Evolutionary conservation across 2,797 vertebrate genomes (phyloP), one percentile per base, ranked within the genome.

Genomic region (Molothrus ater): DNA sequence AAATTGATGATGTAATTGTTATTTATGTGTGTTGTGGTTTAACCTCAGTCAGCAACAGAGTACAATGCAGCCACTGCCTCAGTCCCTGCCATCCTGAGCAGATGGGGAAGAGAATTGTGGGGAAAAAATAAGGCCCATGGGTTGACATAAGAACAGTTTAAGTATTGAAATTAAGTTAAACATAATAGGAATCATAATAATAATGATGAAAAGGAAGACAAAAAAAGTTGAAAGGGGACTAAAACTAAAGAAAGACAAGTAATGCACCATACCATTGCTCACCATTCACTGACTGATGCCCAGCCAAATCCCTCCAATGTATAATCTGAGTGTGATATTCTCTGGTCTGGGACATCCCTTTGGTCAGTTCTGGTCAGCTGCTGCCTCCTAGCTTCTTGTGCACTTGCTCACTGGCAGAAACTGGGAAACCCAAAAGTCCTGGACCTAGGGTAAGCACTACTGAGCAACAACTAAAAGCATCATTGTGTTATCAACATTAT

Each of bases 1-100:
- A 56, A 93, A 68, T 22, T 28, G 42, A 31, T 81, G 26, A 51
- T 68, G 43, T 47, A 69, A 32, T 76, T 71, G 43, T 71, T 91
- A 42, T 50, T 51, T 76, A 64, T 16, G 11, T 50, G 16, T 83
- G 51, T 65, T 50, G 29, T 59, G 65, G 57, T 71, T 64, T 71
- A 51, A 53, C 65, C 38, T 78, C 50, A 43, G 59, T 51, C 51
- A 71, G 29, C 38, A 40, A 3, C 45, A 15, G 38, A 64, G 50
- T 83, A 31, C 14, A 47, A 2, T 15, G 32, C 50, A 57, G 36
- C 57, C 15, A 1, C 64, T 56, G 29, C 28, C 50, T 64, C 24
- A 18, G 43, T 64, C 24, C 11, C 28, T 31, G 50, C 64, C 20
- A 21, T 42, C 43, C 32, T 0, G 0, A 76, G 20, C 0, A 0